phyloP scores from a whole-genome alignment of 2,888 invertebrate genomes.

The Seira ritae region DNA sequence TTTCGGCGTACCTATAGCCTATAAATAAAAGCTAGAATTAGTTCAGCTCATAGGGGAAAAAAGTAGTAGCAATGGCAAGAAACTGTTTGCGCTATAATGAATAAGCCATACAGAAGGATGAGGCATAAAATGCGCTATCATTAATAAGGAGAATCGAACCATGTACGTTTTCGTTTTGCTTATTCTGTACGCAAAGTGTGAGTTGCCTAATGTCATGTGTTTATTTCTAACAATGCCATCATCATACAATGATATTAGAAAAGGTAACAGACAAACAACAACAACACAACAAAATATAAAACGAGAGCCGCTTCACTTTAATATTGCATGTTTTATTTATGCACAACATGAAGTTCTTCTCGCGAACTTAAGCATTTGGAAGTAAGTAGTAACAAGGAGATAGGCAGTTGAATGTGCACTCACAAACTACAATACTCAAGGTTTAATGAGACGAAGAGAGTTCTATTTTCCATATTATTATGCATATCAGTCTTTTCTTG shows the following conservation, averaged over 20 bases:
- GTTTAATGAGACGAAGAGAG: slow-evolving; percentile 62
- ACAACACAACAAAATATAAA: neutral
- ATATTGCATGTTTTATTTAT: neutral
- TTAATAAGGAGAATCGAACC: slow-evolving; percentile 11
- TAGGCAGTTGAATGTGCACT: slow-evolving; percentile 46
- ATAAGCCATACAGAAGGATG: neutral
- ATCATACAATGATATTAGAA: neutral
- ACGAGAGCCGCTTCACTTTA: neutral
- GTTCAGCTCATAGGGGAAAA: neutral
- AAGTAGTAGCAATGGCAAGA: neutral
- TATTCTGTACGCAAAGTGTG: slow-evolving; percentile 3
- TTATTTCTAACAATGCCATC: slow-evolving; percentile 17
- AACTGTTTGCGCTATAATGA: slow-evolving; percentile 2
- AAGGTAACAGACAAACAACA: too few relatives aligned
- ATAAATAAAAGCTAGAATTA: slow-evolving; percentile 11
- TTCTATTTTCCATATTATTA: slow-evolving; percentile 60
- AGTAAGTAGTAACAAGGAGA: slow-evolving; percentile 31
- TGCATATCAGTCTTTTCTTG: slow-evolving; percentile 42
- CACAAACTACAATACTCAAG: slow-evolving; percentile 57
- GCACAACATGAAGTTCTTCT: neutral
- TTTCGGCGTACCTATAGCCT: neutral
- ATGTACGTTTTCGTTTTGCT: neutral
- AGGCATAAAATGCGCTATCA: neutral
- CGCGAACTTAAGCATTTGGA: neutral
- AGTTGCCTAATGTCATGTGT: slow-evolving; percentile 47